Percentiles rank a stretch among this genome's conserved stretches.
phyloP scores from a whole-genome alignment of 2,888 invertebrate genomes.

The Nephrotoma guestfalica region DNA sequence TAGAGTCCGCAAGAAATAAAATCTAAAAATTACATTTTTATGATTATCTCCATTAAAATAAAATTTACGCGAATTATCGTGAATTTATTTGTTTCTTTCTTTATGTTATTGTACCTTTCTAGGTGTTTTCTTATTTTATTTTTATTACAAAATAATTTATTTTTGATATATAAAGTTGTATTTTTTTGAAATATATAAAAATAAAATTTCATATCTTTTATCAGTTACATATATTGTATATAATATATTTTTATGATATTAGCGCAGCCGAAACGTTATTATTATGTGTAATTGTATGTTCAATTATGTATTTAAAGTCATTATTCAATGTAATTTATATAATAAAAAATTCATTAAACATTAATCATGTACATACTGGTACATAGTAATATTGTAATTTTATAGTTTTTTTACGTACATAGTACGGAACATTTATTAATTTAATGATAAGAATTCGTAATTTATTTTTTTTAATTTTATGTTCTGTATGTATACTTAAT shows the following conservation, averaged over 20 bases:
- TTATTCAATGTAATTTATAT: constrained; percentile 3
- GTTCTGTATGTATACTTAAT: background rate
- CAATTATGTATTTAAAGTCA: constrained; percentile 2
- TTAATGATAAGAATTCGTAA: background rate
- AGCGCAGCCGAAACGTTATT: background rate
- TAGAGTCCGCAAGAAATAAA: background rate
- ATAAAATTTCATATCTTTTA: background rate
- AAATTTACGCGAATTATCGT: background rate
- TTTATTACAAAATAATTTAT: background rate
- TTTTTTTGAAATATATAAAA: background rate
- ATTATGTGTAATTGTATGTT: background rate
- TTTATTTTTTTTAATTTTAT: background rate
- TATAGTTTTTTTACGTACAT: background rate
- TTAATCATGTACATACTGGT: background rate
- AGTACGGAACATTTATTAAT: background rate
- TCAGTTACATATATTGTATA: background rate
- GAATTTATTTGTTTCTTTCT: background rate
- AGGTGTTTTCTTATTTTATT: background rate
- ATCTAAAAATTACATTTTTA: background rate
- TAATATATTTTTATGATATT: background rate
- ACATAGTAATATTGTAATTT: background rate
- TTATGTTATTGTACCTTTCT: background rate
- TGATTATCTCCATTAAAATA: background rate
- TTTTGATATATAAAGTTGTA: background rate
- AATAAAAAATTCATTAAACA: background rate